Conservation (phyloP, 2,797 vertebrate species). For the Falco concolor region DNA sequence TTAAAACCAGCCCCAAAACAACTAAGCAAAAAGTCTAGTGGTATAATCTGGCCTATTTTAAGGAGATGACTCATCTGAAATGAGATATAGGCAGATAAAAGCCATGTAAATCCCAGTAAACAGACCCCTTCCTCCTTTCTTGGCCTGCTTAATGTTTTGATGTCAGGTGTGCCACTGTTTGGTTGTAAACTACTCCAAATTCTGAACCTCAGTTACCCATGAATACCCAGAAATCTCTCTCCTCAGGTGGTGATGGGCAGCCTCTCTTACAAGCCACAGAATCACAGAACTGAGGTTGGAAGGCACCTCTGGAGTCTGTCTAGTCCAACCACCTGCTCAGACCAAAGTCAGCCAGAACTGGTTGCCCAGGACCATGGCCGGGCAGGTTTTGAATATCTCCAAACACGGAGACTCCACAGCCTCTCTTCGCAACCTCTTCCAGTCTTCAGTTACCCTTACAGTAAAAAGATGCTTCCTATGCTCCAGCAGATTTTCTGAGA, state of each 20-base stretch:
- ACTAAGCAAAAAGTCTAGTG: neutral
- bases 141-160: neutral
- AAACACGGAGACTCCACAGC: neutral
- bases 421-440: neutral
- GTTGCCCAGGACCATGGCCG: neutral
- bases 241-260: neutral
- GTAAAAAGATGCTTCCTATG: neutral
- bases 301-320: neutral
- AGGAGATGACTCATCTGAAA: neutral
- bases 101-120: neutral
- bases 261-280: neutral
- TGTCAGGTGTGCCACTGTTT: accelerated
- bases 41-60: neutral
- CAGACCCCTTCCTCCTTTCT: neutral
- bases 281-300: neutral
- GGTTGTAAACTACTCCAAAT: neutral
- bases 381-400: neutral
- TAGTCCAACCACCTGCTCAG: neutral
- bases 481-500: neutral
- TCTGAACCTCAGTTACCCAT: neutral
- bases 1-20: neutral
- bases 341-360: neutral
- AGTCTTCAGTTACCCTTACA: neutral
- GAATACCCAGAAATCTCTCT: neutral
- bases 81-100: neutral